phyloP scores from a whole-genome alignment of 1,140 invertebrate species.

The Drosophila lini region DNA sequence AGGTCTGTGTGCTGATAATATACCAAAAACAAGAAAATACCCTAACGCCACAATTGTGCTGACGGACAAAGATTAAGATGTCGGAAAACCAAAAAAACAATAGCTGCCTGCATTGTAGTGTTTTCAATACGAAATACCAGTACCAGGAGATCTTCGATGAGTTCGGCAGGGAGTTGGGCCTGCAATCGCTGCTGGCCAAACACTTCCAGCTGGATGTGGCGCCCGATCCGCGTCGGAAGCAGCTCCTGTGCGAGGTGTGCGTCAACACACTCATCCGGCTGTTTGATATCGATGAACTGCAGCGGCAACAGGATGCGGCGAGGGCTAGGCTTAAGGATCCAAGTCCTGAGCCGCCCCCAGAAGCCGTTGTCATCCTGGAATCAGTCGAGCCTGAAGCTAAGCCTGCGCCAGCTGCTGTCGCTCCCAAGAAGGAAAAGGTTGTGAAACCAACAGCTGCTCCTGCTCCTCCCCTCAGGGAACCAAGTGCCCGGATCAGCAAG shows the following conservation, averaged over 20 bases:
- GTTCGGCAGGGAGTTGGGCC: constrained; percentile 64
- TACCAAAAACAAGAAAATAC: not conserved
- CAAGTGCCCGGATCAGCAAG: constrained; percentile 3
- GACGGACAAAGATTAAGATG: constrained; percentile 73
- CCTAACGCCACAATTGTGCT: constrained; percentile 15
- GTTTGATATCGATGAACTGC: constrained; percentile 70
- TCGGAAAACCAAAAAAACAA: constrained; percentile 62
- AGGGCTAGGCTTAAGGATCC: not conserved
- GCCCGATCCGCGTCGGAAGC: constrained; percentile 24
- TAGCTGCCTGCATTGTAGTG: constrained; percentile 74
- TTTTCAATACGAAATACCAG: constrained; percentile 50
- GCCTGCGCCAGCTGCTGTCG: not conserved
- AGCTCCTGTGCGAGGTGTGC: constrained; percentile 64
- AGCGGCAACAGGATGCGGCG: constrained; percentile 45
- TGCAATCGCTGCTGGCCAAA: constrained; percentile 52
- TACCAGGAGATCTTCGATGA: constrained; percentile 78
- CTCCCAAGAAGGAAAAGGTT: not conserved
- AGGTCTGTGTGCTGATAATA: not conserved
- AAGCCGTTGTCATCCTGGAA: not conserved
- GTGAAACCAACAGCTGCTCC: not conserved
- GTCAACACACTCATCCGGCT: constrained; percentile 63
- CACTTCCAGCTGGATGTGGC: constrained; percentile 58
- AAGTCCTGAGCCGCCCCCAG: not conserved
- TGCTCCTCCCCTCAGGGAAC: not conserved
- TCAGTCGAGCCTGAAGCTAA: not conserved